Evolutionary conservation across 2,888 invertebrate genomes (phyloP).

Genomic region (Leptopilina syphax): DNA sequence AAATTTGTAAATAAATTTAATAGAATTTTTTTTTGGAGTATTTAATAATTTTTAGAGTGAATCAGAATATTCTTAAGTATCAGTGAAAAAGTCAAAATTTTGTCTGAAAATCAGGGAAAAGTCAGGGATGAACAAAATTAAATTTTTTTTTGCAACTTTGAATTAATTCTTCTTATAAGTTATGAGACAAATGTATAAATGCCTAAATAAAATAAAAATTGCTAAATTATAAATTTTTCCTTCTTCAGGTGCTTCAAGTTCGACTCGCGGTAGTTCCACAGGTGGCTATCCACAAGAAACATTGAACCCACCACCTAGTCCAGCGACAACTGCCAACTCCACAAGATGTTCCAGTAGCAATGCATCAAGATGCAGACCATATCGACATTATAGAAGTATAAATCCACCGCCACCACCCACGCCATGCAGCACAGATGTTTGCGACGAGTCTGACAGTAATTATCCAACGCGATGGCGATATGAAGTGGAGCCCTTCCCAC

Average conservation of each 20-base stretch:
- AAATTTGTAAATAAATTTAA: no score
- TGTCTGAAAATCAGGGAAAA: no score
- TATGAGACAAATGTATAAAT: no score
- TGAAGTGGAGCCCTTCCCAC: conserved; percentile 85
- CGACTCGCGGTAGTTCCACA: conserved; percentile 81
- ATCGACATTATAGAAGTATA: conserved; percentile 86
- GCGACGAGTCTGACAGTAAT: conserved; percentile 91
- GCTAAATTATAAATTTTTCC: neutral
- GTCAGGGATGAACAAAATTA: no score
- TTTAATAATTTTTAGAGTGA: no score
- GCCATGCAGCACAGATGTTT: conserved; percentile 96
- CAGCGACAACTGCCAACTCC: conserved; percentile 86
- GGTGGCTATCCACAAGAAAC: conserved; percentile 89
- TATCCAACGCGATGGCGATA: conserved; percentile 81
- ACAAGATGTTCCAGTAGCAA: conserved; percentile 79
- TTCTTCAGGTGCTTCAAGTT: conserved; percentile 81
- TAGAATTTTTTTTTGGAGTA: no score
- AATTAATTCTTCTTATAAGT: no score
- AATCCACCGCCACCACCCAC: conserved; percentile 95
- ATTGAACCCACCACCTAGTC: conserved; percentile 94
- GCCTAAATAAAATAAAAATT: no score
- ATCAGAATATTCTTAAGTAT: no score
- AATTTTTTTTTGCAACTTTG: no score
- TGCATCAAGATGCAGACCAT: conserved; percentile 81
- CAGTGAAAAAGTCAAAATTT: no score